Percentiles rank a stretch among this genome's conserved stretches.
Conservation (phyloP, 2,113 vertebrate genomes). For the Ictalurus punctatus region DNA sequence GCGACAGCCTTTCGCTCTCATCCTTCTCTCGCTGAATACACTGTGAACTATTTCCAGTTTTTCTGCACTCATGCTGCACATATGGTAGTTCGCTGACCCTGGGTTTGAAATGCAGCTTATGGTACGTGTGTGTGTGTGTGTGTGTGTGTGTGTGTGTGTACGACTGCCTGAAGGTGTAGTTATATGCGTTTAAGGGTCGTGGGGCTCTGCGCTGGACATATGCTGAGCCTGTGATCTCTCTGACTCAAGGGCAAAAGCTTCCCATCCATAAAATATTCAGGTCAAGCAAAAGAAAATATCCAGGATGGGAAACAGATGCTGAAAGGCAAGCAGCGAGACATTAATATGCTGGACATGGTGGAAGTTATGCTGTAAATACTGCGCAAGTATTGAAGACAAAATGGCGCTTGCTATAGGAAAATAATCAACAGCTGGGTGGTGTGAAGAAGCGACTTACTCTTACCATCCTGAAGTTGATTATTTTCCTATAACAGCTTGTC, state of each 20-base stretch:
- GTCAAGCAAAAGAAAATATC: slow-evolving; percentile 45
- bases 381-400: background rate
- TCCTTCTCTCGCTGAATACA: background rate
- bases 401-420: no score
- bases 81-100: slow-evolving; percentile 35
- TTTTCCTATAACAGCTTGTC: background rate
- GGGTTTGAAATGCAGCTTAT: slow-evolving; percentile 16
- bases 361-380: background rate
- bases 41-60: background rate
- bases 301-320: slow-evolving; percentile 45
- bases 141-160: slow-evolving; percentile 19
- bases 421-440: no score
- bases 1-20: background rate
- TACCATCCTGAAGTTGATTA: background rate
- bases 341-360: background rate
- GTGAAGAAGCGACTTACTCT: background rate
- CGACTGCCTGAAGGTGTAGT: slow-evolving; percentile 43
- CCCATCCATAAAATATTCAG: slow-evolving; percentile 55
- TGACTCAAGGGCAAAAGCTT: slow-evolving; percentile 51
- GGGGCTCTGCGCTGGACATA: slow-evolving; percentile 49
- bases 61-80: slow-evolving; percentile 29
- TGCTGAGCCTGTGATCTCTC: slow-evolving; percentile 53
- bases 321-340: slow-evolving; percentile 5
- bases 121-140: slow-evolving; percentile 23
- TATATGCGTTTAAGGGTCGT: slow-evolving; percentile 40